phyloP scores from a whole-genome alignment of 1,140 invertebrate genomes.

The Rhyzopertha dominica region DNA sequence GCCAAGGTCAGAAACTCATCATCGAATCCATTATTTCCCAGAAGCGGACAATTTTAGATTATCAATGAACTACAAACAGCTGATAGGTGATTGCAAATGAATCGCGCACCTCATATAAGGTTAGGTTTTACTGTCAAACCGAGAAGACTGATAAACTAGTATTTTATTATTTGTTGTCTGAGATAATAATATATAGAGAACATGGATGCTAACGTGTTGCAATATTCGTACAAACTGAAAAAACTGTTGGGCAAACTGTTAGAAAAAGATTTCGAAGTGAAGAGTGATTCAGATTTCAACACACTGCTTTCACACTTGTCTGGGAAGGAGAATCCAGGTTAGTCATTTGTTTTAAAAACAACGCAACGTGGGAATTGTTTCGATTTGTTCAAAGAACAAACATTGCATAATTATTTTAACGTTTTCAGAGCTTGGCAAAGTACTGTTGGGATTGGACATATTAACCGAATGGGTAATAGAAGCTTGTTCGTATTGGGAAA shows the following conservation, averaged over 20 bases:
- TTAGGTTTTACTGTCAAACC: too few species aligned
- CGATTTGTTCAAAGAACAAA: background rate
- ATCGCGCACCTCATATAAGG: too few species aligned
- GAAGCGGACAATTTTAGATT: too few species aligned
- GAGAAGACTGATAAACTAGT: too few species aligned
- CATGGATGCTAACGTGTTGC: slow-evolving; percentile 20
- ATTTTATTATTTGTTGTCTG: too few species aligned
- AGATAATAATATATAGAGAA: too few species aligned
- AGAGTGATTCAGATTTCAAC: slow-evolving; percentile 51
- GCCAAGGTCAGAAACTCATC: too few species aligned
- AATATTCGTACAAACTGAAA: slow-evolving; percentile 36
- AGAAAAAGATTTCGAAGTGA: slow-evolving; percentile 46
- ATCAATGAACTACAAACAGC: too few species aligned
- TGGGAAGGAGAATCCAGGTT: slow-evolving; percentile 39
- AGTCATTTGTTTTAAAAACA: background rate
- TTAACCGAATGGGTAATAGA: slow-evolving; percentile 28
- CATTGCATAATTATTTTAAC: background rate
- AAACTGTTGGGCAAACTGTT: slow-evolving; percentile 46
- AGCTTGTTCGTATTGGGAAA: slow-evolving; percentile 27
- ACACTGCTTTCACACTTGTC: slow-evolving; percentile 48
- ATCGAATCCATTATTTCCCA: too few species aligned
- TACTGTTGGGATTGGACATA: slow-evolving; percentile 14
- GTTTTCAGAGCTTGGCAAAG: slow-evolving; percentile 16
- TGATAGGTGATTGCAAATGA: too few species aligned
- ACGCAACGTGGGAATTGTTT: background rate